These are phyloP conservation scores for Cuniculus paca DNA, from an alignment of 2,797 vertebrate species.

Conservation along the genomic window DNA sequence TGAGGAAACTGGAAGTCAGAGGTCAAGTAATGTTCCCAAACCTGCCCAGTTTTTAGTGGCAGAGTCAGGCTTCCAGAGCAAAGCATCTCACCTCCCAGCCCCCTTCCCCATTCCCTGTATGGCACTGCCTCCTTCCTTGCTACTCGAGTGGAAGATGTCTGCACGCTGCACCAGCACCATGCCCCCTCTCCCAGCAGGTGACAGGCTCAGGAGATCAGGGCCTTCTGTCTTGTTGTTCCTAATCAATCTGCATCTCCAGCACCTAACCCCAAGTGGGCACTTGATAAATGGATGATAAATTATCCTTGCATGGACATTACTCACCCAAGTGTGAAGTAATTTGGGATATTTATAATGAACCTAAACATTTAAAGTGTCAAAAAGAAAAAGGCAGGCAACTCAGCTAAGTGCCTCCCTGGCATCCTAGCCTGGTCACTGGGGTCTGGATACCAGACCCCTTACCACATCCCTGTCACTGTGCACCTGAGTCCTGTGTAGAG, in stretches of 20 bases:
- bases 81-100: background rate
- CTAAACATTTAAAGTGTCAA: constrained; percentile 48
- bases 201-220: background rate
- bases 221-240: background rate
- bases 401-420: background rate
- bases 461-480: background rate
- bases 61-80: background rate
- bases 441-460: background rate
- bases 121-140: background rate
- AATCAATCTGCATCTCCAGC: background rate
- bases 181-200: background rate
- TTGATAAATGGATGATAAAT: background rate
- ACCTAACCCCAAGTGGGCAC: background rate
- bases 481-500: accelerated
- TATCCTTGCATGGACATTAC: background rate
- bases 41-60: background rate
- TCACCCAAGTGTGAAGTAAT: constrained; percentile 54
- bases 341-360: constrained; percentile 33
- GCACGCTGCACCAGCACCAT: accelerated
- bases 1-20: background rate
- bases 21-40: background rate
- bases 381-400: background rate
- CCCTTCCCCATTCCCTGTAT: background rate
- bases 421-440: accelerated
- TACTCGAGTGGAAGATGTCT: accelerated